A percentile compares a stretch with the other conserved stretches of the same genome.
phyloP scores from a whole-genome alignment of 2,113 vertebrate species.

The Saccopteryx bilineata region DNA sequence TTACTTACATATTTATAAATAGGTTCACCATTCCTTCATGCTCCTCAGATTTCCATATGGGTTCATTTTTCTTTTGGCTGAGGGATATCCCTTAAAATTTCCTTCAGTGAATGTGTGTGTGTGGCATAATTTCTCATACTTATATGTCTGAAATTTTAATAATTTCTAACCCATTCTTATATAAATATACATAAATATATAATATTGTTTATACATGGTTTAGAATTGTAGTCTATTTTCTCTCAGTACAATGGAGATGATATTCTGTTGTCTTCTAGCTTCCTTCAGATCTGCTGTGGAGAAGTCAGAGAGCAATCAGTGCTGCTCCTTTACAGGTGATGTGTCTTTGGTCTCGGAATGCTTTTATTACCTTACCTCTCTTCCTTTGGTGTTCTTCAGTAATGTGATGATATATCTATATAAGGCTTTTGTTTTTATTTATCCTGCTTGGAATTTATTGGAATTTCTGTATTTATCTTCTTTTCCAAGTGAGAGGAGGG shows the following conservation, averaged over 20 bases:
- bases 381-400: constrained; percentile 16
- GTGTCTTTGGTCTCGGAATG: not conserved
- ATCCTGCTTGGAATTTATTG: not conserved
- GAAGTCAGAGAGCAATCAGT: not conserved
- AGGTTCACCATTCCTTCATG: not conserved
- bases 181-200: not conserved
- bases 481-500: no score
- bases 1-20: constrained; percentile 1
- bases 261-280: not conserved
- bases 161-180: constrained; percentile 21
- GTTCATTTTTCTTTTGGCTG: constrained; percentile 8
- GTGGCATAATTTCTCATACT: not conserved
- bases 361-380: constrained; percentile 1
- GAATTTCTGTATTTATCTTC: not conserved
- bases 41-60: not conserved
- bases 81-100: not conserved
- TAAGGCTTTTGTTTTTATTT: not conserved
- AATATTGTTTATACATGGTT: not conserved
- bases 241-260: not conserved
- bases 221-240: constrained; percentile 7
- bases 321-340: not conserved
- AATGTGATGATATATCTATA: not conserved
- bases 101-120: not conserved
- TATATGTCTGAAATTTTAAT: not conserved
- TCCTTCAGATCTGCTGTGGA: not conserved